Conservation (phyloP, 1,140 invertebrate species). For the Lucilia sericata region DNA sequence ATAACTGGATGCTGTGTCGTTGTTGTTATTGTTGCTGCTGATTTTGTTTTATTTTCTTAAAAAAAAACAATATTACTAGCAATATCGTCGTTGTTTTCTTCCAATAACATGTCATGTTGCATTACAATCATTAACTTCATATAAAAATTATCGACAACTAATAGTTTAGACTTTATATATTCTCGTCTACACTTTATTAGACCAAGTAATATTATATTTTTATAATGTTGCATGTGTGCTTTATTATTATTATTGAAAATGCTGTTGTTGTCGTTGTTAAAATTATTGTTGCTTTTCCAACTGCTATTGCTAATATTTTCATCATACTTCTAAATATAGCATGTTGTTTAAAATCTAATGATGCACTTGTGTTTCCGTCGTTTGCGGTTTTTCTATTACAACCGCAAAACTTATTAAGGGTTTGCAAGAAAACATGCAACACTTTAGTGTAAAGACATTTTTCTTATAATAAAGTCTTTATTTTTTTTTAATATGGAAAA, state of each 20-base stretch:
- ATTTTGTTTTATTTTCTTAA: background rate
- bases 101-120: conserved; percentile 43
- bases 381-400: conserved; percentile 5
- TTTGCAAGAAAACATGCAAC: background rate
- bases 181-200: background rate
- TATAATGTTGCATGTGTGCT: conserved; percentile 6
- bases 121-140: conserved; percentile 36
- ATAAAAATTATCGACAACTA: conserved; percentile 39
- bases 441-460: too few relatives aligned
- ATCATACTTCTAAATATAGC: background rate
- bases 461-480: too few relatives aligned
- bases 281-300: background rate
- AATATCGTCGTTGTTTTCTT: background rate
- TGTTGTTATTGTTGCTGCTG: background rate
- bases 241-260: conserved; percentile 1
- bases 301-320: background rate
- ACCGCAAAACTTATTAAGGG: conserved; percentile 11
- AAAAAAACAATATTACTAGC: background rate
- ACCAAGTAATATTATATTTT: background rate
- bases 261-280: background rate
- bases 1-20: conserved; percentile 29
- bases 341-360: conserved; percentile 21
- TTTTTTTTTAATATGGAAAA: too few relatives aligned
- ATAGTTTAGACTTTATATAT: conserved; percentile 7
- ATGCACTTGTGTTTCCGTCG: conserved; percentile 19